Conservation (phyloP, 2,888 invertebrate genomes). For the Limenitis camilla region DNA sequence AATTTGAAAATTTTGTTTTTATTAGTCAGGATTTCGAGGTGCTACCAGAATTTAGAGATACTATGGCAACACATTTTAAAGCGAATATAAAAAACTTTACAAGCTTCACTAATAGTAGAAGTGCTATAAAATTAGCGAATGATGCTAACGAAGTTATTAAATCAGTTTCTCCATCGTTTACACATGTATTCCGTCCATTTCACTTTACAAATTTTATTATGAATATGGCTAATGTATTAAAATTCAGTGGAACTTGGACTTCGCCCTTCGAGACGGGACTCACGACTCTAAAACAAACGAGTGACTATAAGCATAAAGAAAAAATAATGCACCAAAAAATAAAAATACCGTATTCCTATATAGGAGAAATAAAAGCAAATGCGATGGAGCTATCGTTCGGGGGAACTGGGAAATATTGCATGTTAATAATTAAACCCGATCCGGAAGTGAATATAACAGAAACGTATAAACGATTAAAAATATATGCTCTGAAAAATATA, state of each 20-base stretch:
- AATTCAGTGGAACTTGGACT: constrained; percentile 2
- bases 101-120: constrained; percentile 33
- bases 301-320: not conserved
- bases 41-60: constrained; percentile 37
- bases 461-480: constrained; percentile 67
- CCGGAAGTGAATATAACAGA: constrained; percentile 60
- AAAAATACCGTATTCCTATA: constrained; percentile 72
- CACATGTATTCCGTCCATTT: constrained; percentile 56
- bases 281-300: not conserved
- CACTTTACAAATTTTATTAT: constrained; percentile 75
- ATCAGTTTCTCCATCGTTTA: constrained; percentile 47
- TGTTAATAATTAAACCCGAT: constrained; percentile 78
- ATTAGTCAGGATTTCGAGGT: constrained; percentile 51
- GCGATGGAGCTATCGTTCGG: constrained; percentile 81
- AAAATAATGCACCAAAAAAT: constrained; percentile 48
- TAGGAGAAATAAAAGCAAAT: constrained; percentile 71
- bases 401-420: constrained; percentile 68
- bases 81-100: constrained; percentile 46
- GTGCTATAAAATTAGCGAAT: constrained; percentile 42
- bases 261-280: not conserved
- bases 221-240: constrained; percentile 29
- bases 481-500: constrained; percentile 61
- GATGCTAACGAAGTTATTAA: constrained; percentile 51
- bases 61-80: constrained; percentile 23
- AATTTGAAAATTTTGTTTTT: constrained; percentile 56